Evolutionary conservation across 2,888 invertebrate genomes (phyloP).

Genomic region (Hypena proboscidalis): DNA sequence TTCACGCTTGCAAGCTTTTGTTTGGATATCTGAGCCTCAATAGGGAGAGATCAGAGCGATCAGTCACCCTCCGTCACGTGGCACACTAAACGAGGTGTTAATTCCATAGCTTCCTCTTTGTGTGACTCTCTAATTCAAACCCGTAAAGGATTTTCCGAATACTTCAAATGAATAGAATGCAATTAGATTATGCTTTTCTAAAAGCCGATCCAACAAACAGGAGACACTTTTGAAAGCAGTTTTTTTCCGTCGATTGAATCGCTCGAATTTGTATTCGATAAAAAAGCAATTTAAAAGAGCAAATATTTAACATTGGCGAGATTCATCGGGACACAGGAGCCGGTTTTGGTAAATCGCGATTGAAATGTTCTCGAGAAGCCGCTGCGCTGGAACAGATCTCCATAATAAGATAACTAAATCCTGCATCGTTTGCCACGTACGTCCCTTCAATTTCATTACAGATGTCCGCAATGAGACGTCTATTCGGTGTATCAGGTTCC

Average conservation of each 20-base stretch:
- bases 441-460: slow-evolving; percentile 65
- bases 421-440: slow-evolving; percentile 46
- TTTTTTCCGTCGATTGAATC: slow-evolving; percentile 8
- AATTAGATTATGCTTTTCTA: slow-evolving; percentile 28
- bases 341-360: slow-evolving; percentile 71
- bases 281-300: slow-evolving; percentile 42
- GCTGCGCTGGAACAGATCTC: slow-evolving; percentile 49
- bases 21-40: slow-evolving; percentile 54
- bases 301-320: slow-evolving; percentile 53
- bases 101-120: slow-evolving; percentile 55
- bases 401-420: slow-evolving; percentile 56
- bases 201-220: slow-evolving; percentile 18
- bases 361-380: slow-evolving; percentile 64
- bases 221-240: slow-evolving; percentile 16
- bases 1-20: slow-evolving; percentile 61
- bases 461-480: slow-evolving; percentile 50
- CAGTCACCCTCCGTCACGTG: slow-evolving; percentile 70
- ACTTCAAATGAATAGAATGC: slow-evolving; percentile 36
- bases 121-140: slow-evolving; percentile 52
- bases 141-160: slow-evolving; percentile 40
- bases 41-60: slow-evolving; percentile 54
- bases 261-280: slow-evolving; percentile 33
- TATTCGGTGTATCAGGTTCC: slow-evolving; percentile 57
- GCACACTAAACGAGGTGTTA: slow-evolving; percentile 63
- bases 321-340: slow-evolving; percentile 64